Evolutionary conservation across 2,797 vertebrate species (phyloP).

Genomic region (Diceros bicornis): DNA sequence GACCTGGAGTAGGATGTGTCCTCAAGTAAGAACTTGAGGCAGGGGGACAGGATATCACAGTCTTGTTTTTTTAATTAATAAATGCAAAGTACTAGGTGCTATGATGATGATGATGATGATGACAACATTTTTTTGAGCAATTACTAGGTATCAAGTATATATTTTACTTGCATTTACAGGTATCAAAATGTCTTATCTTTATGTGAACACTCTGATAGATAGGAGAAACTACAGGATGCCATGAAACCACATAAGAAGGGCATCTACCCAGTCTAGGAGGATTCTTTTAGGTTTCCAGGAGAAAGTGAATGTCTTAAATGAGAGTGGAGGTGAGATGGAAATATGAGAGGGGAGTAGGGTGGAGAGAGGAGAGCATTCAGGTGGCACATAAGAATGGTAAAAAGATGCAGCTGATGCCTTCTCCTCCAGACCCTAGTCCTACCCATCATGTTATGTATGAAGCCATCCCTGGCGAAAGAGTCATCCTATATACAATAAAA

Average conservation of each 20-base stretch:
- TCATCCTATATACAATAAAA: not conserved
- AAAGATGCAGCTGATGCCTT: not conserved
- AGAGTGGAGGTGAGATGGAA: not conserved
- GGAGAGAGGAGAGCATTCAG: not conserved
- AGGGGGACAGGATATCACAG: not conserved
- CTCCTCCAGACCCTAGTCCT: not conserved
- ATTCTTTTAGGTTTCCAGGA: not conserved
- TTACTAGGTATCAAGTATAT: not conserved
- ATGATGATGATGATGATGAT: not conserved
- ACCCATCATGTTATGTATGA: not conserved
- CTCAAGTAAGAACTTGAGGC: not conserved
- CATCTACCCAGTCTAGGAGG: not conserved
- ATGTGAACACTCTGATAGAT: not conserved
- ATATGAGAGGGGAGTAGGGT: not conserved
- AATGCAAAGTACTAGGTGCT: not conserved
- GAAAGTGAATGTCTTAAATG: not conserved
- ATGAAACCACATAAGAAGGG: not conserved
- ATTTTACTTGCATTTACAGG: not conserved
- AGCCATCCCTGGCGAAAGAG: not conserved
- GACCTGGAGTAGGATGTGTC: not conserved
- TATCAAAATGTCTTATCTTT: not conserved
- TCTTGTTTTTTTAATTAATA: constrained; percentile 33
- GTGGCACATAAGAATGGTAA: not conserved
- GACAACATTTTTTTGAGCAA: not conserved
- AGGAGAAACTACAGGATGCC: not conserved